Base-by-base conservation (phyloP, 2,797 vertebrate species). In the Premnoplex brunnescens region DNA sequence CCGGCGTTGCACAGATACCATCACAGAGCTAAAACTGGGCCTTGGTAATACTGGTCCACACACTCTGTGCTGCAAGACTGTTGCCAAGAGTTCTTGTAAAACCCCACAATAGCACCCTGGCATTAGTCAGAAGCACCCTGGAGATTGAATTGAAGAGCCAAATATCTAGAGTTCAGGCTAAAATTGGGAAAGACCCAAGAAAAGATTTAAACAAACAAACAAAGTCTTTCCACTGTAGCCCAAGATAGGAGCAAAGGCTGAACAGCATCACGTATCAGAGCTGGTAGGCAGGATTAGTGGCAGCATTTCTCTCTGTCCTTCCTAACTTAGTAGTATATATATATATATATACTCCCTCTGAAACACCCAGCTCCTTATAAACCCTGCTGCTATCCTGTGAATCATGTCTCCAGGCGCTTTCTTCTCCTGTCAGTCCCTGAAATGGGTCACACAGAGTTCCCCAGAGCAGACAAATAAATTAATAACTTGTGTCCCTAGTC, bases 161-260 rank as follows among this genome's bases (percentile, higher is more conserved):
- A 90, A 76, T 81, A 96, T 67, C 85, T 88, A 83, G 71, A 93
- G 80, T 82, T 88, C 88, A 96, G 88, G 69, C 89, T 88, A 77
- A 93, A 93, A 88, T 66, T 95, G 93, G 94, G 89, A 74, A 81
- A 89, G 83, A 80, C 62, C 44, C 86, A 93, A 92, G 81, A 87
- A 96, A 93, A 72, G 18, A 83, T 75, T 96, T 88, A 94, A 96
- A 87, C 76, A 92, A 95, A 95, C 86, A 94, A 93, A 89, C 69
- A 69, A 77, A 91, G 26, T 89, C 86, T 83, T 91, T 96, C 71
- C 84, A 85, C 93, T 92, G 64, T 56, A 60, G 75, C 84, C 55
- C 91, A 92, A 55, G 91, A 96, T 37, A 93, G 81, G 71, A 92
- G 54, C 46, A 23, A 62, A 80, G 84, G 68, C 88, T 80, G 51